These are phyloP conservation scores for Geotrupes spiniger DNA, from an alignment of 2,888 invertebrate species.

Conservation along the genomic window DNA sequence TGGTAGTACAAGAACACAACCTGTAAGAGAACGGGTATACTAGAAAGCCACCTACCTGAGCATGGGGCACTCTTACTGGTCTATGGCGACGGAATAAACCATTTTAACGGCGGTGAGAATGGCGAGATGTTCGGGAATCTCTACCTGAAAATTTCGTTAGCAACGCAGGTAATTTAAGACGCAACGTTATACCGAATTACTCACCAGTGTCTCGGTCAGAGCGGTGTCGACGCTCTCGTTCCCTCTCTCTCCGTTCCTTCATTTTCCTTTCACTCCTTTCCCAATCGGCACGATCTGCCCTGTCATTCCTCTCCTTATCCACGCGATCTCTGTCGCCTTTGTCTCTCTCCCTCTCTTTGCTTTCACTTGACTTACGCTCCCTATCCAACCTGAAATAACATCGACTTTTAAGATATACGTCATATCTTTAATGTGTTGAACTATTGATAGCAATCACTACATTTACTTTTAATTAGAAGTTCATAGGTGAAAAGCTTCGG, in stretches of 20 bases:
- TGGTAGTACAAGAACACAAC: slow-evolving; percentile 24
- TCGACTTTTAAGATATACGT: too few species aligned
- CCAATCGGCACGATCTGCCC: slow-evolving; percentile 20
- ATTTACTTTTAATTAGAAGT: too few species aligned
- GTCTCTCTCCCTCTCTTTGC: slow-evolving; percentile 30
- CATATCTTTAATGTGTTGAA: too few species aligned
- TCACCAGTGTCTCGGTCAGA: slow-evolving; percentile 43
- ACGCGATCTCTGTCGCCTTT: slow-evolving; percentile 27
- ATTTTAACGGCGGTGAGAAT: slow-evolving; percentile 40
- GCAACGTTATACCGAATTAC: too few species aligned
- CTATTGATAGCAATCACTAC: too few species aligned
- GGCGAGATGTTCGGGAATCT: slow-evolving; percentile 36
- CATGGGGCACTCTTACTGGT: slow-evolving; percentile 46
- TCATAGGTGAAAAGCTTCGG: too few species aligned
- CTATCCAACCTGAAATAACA: slow-evolving; percentile 13
- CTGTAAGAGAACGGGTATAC: slow-evolving; percentile 36
- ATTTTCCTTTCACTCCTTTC: slow-evolving; percentile 31
- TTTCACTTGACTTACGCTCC: slow-evolving; percentile 23
- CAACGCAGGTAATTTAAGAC: too few species aligned
- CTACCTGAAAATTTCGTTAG: slow-evolving; percentile 32
- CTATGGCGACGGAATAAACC: slow-evolving; percentile 31
- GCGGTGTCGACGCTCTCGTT: slow-evolving; percentile 38
- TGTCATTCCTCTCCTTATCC: slow-evolving; percentile 25
- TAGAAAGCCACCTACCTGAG: slow-evolving; percentile 47
- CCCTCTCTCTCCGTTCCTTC: slow-evolving; percentile 37